Conservation (phyloP, 2,797 vertebrate species). For the Rhinella marina region DNA sequence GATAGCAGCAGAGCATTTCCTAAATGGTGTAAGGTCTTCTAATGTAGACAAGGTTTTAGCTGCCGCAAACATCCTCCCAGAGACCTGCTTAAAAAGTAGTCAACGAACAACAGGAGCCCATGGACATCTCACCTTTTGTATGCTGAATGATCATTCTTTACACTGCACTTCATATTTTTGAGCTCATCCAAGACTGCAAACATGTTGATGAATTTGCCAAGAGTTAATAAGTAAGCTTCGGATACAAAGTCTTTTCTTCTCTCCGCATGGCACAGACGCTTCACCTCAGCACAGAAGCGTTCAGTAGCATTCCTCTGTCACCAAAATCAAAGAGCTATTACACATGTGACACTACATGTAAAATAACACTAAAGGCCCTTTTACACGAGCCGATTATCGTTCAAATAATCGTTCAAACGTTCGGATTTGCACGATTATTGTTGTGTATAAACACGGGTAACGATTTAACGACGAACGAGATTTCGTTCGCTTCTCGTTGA, state of each 20-base stretch:
- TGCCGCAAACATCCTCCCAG: too few relatives aligned
- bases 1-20: too few relatives aligned
- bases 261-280: conserved; percentile 91
- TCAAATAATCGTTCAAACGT: too few relatives aligned
- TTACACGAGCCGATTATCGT: too few relatives aligned
- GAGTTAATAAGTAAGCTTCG: conserved; percentile 92
- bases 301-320: conserved; percentile 92
- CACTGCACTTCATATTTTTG: conserved; percentile 99
- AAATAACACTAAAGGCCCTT: background rate
- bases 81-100: too few relatives aligned
- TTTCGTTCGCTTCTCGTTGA: too few relatives aligned
- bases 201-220: conserved; percentile 99
- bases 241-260: conserved; percentile 98
- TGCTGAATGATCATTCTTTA: conserved; percentile 97
- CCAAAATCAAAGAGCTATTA: background rate
- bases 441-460: too few relatives aligned
- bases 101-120: too few relatives aligned
- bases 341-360: background rate
- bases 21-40: too few relatives aligned
- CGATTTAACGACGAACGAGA: too few relatives aligned
- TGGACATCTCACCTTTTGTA: conserved; percentile 87
- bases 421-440: too few relatives aligned
- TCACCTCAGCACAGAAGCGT: conserved; percentile 94
- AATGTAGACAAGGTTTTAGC: too few relatives aligned
- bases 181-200: conserved; percentile 96